phyloP scores from a whole-genome alignment of 1,140 invertebrate species.

The Lineus longissimus region DNA sequence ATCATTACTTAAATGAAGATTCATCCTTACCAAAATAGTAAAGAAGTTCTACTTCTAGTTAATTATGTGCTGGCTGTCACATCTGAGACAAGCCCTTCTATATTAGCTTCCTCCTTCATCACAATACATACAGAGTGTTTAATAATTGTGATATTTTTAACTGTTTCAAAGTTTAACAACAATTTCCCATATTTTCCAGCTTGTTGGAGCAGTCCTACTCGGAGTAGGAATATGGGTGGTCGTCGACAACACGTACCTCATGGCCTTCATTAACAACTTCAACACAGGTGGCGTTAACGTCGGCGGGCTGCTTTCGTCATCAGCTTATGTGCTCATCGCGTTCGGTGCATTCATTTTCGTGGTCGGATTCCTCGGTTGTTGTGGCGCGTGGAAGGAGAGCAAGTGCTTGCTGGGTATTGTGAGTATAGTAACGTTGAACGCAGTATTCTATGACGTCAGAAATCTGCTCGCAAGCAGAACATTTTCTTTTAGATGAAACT shows the following conservation, averaged over 20 bases:
- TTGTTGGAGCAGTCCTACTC: conserved; percentile 65
- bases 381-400: conserved; percentile 77
- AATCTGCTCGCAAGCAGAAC: background rate
- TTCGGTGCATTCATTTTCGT: conserved; percentile 74
- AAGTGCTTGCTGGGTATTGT: conserved; percentile 75
- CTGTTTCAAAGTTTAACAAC: too few relatives aligned
- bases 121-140: too few relatives aligned
- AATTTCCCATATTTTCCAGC: conserved; percentile 54
- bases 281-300: conserved; percentile 44
- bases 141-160: too few relatives aligned
- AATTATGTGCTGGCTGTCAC: too few relatives aligned
- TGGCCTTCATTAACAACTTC: conserved; percentile 62
- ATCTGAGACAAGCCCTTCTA: too few relatives aligned
- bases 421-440: conserved; percentile 23
- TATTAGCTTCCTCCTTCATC: too few relatives aligned
- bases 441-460: background rate
- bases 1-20: too few relatives aligned
- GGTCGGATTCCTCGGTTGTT: conserved; percentile 83
- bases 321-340: conserved; percentile 62
- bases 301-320: conserved; percentile 24
- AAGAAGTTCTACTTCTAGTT: background rate
- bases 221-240: conserved; percentile 69
- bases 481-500: background rate
- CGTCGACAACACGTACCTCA: conserved; percentile 67
- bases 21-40: background rate